Base-by-base conservation (phyloP, 1,140 invertebrate genomes). In the Drosophila mayri region DNA sequence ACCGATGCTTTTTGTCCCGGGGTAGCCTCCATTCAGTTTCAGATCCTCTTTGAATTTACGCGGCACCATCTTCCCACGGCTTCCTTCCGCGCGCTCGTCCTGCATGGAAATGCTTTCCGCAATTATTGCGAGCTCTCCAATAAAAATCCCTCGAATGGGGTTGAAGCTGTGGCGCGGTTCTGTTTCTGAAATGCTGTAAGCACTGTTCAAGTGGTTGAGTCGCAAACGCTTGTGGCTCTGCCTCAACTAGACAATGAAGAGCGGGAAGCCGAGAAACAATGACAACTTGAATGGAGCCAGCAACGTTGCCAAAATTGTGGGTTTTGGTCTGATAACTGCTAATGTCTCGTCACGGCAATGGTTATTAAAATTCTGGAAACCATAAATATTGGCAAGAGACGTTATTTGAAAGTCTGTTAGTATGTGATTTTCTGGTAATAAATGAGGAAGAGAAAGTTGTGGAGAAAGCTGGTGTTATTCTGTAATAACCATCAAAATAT, bases 121-220 rank as follows among this genome's bases (percentile, higher is more conserved):
- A 83, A 83, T 83, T 83, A 83, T 83, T 82, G 68, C 80, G 64
- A 76, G 70, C 65, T 75, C 72, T 68, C 46, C 46, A 49, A 65
- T 52, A 65, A 65, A 57, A 57, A 57, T 43, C 54, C 54, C 54
- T 18, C 35, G 25, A 57, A 57, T 57, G 60, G 38, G 66, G 43
- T 50, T 46, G 47, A 43, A 10, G 58, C 28, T 6, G 16, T 9
- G 10, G 10, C 22, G 46, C 30, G 37, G 25, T 47, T 76, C 79
- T 81, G 78, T 81, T 81, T 72, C 44, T 81, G 79, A 81, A 71
- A 76, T 62, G 63, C 64, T 82, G 79, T 82, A 65, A 82, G 79
- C 60, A 57, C 64, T 60, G 55, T 76, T 82, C 80, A 79, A 83
- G 80, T 79, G 50, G 68, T 78, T 46, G 59, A n/a, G 44, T 52